These are phyloP conservation scores for Thunnus albacares DNA, from an alignment of 2,797 vertebrate genomes.

Conservation along the genomic window DNA sequence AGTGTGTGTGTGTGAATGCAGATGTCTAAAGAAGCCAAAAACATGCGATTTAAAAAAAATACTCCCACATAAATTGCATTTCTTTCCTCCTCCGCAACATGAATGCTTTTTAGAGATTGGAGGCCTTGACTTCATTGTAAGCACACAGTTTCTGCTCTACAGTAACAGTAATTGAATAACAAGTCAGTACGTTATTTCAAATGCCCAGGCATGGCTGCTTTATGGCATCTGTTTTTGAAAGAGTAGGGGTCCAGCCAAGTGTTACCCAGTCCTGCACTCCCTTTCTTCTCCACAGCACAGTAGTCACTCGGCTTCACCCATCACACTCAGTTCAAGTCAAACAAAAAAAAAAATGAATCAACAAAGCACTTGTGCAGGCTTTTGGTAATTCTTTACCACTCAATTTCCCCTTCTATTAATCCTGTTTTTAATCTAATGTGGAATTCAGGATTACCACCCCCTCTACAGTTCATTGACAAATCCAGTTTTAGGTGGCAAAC, in stretches of 20 bases:
- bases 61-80: background rate
- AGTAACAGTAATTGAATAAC: background rate
- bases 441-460: constrained; percentile 35
- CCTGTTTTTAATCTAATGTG: constrained; percentile 42
- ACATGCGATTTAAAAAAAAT: background rate
- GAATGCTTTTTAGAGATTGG: background rate
- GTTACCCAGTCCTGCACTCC: constrained; percentile 69
- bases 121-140: background rate
- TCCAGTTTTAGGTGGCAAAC: constrained; percentile 33
- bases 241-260: constrained; percentile 63
- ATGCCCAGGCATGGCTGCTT: constrained; percentile 35
- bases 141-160: background rate
- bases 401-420: constrained; percentile 41
- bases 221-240: constrained; percentile 26
- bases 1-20: background rate
- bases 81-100: background rate
- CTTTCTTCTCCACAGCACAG: constrained; percentile 50
- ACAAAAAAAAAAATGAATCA: background rate
- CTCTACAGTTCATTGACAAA: constrained; percentile 33
- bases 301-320: constrained; percentile 74
- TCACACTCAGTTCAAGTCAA: constrained; percentile 59
- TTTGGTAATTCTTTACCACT: constrained; percentile 40
- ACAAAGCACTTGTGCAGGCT: constrained; percentile 33
- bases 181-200: background rate
- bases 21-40: constrained; percentile 46